Percentiles rank a stretch among this genome's conserved stretches.
Conservation (phyloP, 2,888 invertebrate genomes). For the Elgonia sp. region DNA sequence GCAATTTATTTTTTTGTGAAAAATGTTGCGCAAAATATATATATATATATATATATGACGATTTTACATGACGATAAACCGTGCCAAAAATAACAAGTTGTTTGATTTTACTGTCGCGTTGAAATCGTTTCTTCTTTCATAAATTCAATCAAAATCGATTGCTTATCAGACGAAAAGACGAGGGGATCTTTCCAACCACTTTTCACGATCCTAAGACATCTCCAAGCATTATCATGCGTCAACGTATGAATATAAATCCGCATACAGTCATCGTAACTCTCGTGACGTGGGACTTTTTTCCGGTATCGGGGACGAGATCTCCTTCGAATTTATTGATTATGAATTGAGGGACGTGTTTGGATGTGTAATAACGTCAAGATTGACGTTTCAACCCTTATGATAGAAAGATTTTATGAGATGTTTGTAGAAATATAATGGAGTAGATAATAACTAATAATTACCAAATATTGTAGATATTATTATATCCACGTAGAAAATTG, state of each 20-base stretch:
- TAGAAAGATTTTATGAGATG: constrained; percentile 10
- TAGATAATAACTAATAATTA: constrained; percentile 23
- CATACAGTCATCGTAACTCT: constrained; percentile 44
- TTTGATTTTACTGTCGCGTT: constrained; percentile 57
- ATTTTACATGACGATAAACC: background rate
- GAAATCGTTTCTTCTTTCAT: constrained; percentile 51
- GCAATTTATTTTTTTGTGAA: constrained; percentile 21
- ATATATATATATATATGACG: no score
- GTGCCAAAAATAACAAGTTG: constrained; percentile 58
- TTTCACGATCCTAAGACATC: constrained; percentile 66
- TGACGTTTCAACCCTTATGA: constrained; percentile 36
- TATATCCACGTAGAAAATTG: background rate
- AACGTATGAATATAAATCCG: constrained; percentile 67
- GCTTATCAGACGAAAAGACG: constrained; percentile 68
- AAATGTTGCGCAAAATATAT: constrained; percentile 4
- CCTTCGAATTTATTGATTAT: constrained; percentile 77
- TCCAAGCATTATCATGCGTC: constrained; percentile 65
- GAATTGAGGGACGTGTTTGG: constrained; percentile 80
- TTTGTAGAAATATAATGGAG: constrained; percentile 13
- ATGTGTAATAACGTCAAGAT: constrained; percentile 59
- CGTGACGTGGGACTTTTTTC: constrained; percentile 61
- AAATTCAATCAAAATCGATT: constrained; percentile 73
- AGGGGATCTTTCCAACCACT: constrained; percentile 66
- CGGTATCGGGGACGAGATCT: constrained; percentile 53
- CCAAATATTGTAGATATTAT: background rate